Evolutionary conservation across 1,140 invertebrate species (phyloP).

Genomic region (Ericerus pela): DNA sequence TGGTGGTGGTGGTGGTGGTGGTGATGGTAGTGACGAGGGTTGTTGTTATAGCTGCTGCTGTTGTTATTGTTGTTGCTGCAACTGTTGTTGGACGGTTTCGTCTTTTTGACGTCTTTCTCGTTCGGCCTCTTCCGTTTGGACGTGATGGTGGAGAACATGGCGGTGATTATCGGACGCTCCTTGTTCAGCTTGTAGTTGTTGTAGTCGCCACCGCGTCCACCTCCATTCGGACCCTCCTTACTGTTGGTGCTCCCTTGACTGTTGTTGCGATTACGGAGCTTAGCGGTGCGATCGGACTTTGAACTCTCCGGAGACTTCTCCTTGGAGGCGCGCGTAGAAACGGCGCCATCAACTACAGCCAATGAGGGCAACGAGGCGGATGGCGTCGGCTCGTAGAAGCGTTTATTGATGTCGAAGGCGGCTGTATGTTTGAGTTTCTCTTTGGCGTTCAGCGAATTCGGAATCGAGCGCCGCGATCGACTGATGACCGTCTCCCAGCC

Average conservation of each 20-base stretch:
- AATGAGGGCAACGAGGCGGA: conserved; percentile 42
- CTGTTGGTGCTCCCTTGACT: not conserved
- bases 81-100: not conserved
- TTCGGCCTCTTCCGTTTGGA: conserved; percentile 3
- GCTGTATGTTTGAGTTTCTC: conserved; percentile 18
- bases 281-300: not conserved
- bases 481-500: conserved; percentile 49
- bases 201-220: not conserved
- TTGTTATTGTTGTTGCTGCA: not conserved
- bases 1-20: too few relatives aligned
- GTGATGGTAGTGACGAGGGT: too few relatives aligned
- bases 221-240: not conserved
- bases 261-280: not conserved
- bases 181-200: not conserved
- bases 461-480: conserved; percentile 16
- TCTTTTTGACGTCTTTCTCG: too few relatives aligned
- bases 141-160: conserved; percentile 10
- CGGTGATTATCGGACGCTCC: conserved; percentile 15
- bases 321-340: not conserved
- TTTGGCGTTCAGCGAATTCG: conserved; percentile 17
- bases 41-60: too few relatives aligned
- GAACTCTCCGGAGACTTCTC: not conserved
- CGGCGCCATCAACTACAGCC: conserved; percentile 18
- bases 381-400: conserved; percentile 38
- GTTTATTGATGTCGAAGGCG: conserved; percentile 24